A percentile compares a stretch with the other conserved stretches of the same genome.
phyloP scores from a whole-genome alignment of 2,888 invertebrate genomes.

The Pimpla rufipes region DNA sequence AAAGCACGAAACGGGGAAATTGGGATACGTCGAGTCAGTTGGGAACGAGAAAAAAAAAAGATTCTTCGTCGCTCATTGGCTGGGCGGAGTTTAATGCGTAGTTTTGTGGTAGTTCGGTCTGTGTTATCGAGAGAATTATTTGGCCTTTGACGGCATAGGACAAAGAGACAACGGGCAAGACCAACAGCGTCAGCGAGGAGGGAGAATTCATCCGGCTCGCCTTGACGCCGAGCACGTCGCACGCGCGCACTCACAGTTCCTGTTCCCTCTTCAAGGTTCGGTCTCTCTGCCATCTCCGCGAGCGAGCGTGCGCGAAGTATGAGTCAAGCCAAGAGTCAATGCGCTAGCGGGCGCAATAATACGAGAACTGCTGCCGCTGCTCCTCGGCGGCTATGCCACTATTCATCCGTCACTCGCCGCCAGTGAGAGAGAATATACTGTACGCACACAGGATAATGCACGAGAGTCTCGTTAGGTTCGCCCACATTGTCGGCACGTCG shows the following conservation, averaged over 20 bases:
- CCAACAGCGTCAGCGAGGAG: slow-evolving; percentile 29
- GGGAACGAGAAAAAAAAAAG: not conserved
- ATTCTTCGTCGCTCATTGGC: not conserved
- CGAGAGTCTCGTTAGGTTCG: slow-evolving; percentile 41
- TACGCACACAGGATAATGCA: slow-evolving; percentile 39
- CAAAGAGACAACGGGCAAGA: slow-evolving; percentile 60
- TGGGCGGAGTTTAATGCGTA: not conserved
- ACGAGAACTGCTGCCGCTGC: slow-evolving; percentile 30
- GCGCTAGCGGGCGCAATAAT: slow-evolving; percentile 67
- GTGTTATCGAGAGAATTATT: not conserved
- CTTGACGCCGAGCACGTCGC: slow-evolving; percentile 74
- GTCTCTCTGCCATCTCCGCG: slow-evolving; percentile 45
- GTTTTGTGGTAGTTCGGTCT: not conserved
- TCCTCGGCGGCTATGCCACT: slow-evolving; percentile 27
- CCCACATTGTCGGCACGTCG: slow-evolving; percentile 41
- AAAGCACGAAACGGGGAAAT: slow-evolving; percentile 1
- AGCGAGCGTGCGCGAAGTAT: slow-evolving; percentile 57
- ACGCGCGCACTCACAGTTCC: slow-evolving; percentile 74
- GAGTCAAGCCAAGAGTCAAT: slow-evolving; percentile 75
- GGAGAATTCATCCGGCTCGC: slow-evolving; percentile 75
- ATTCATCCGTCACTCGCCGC: slow-evolving; percentile 59
- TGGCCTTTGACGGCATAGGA: slow-evolving; percentile 26
- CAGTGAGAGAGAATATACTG: slow-evolving; percentile 17
- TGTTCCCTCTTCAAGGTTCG: slow-evolving; percentile 79
- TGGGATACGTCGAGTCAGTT: not conserved